Percentiles rank a stretch among this genome's conserved stretches.
Evolutionary conservation across 1,140 invertebrate species (phyloP).

Genomic region (Bombus balteatus): DNA sequence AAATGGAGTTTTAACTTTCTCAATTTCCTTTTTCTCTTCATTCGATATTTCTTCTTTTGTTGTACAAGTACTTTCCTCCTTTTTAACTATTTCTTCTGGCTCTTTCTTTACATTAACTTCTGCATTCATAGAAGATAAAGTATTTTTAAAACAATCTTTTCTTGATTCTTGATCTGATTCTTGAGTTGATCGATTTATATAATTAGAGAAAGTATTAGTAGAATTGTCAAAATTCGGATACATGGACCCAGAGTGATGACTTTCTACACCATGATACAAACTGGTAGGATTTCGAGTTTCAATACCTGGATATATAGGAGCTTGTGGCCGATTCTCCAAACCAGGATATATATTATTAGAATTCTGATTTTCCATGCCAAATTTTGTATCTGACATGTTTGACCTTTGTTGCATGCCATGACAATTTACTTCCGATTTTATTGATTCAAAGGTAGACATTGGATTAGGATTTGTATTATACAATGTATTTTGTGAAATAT

Average conservation of each 20-base stretch:
- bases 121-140: slow-evolving; percentile 22
- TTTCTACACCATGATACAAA: slow-evolving; percentile 59
- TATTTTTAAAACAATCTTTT: slow-evolving; percentile 62
- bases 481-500: slow-evolving; percentile 68
- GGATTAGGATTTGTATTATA: slow-evolving; percentile 59
- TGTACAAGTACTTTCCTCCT: slow-evolving; percentile 66
- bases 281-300: slow-evolving; percentile 61
- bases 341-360: slow-evolving; percentile 50
- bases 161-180: slow-evolving; percentile 63
- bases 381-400: slow-evolving; percentile 59
- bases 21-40: slow-evolving; percentile 81
- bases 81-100: slow-evolving; percentile 65
- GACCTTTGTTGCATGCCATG: slow-evolving; percentile 55
- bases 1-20: slow-evolving; percentile 75
- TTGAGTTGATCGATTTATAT: slow-evolving; percentile 45
- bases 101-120: slow-evolving; percentile 73
- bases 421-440: slow-evolving; percentile 69
- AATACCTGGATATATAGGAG: slow-evolving; percentile 66
- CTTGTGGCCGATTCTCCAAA: slow-evolving; percentile 59
- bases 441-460: slow-evolving; percentile 61
- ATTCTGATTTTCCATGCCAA: slow-evolving; percentile 61
- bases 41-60: slow-evolving; percentile 78
- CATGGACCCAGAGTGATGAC: slow-evolving; percentile 55
- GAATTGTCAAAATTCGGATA: slow-evolving; percentile 69
- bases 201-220: slow-evolving; percentile 46